These are phyloP conservation scores for Homarus americanus DNA, from an alignment of 1,140 invertebrate species.

Conservation along the genomic window DNA sequence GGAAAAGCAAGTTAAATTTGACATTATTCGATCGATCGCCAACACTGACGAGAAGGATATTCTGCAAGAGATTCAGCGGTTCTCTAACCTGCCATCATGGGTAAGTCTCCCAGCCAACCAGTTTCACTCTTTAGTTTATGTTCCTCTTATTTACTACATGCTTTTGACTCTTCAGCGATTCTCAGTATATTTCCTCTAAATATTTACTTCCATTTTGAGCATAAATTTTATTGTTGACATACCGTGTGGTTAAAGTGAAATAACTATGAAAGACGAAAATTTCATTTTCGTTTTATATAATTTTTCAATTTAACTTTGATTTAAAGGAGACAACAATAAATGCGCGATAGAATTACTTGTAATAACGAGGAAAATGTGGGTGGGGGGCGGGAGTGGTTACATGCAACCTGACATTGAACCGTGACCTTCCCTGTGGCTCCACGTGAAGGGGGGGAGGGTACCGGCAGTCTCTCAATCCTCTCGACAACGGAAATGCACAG, in stretches of 20 bases:
- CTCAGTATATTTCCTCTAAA: background rate
- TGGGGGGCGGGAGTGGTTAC: background rate
- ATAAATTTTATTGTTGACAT: background rate
- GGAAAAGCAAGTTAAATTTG: constrained; percentile 86
- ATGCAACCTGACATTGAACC: background rate
- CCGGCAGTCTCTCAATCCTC: background rate
- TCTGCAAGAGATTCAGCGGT: constrained; percentile 86
- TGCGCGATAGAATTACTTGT: background rate
- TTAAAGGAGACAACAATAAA: background rate
- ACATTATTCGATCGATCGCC: constrained; percentile 88
- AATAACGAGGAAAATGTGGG: background rate
- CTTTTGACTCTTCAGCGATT: background rate
- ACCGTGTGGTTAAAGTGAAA: background rate
- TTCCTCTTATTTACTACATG: background rate
- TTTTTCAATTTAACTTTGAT: too few species aligned
- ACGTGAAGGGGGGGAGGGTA: background rate
- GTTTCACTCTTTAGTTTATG: too few species aligned
- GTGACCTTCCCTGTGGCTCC: background rate
- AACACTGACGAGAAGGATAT: constrained; percentile 90
- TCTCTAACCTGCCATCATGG: constrained; percentile 93
- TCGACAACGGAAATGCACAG: background rate
- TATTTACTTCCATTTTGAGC: background rate
- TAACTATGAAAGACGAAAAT: too few species aligned
- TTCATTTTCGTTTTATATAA: too few species aligned
- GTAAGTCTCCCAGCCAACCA: too few species aligned